A percentile compares a stretch with the other conserved stretches of the same genome.
Conservation (phyloP, 2,113 vertebrate species). For the Tautogolabrus adspersus region DNA sequence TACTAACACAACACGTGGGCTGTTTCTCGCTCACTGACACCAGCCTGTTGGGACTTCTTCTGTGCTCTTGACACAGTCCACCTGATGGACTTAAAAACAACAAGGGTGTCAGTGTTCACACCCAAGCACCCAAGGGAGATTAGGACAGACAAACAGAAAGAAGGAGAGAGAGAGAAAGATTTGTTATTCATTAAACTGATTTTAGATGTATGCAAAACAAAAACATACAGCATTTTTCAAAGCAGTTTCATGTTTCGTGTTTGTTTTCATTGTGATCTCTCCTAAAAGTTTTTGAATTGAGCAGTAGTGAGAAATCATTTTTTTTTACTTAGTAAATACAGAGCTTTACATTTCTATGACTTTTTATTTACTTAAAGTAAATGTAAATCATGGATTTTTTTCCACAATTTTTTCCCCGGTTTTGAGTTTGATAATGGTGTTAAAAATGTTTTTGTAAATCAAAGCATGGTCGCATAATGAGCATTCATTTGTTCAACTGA, state of each 20-base stretch:
- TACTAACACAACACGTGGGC: slow-evolving; percentile 80
- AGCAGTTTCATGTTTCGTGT: too few species aligned
- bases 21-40: slow-evolving; percentile 65
- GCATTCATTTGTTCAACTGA: background rate
- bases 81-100: slow-evolving; percentile 64
- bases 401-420: too few species aligned
- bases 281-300: too few species aligned
- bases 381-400: too few species aligned
- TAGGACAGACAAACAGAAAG: background rate
- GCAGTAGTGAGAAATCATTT: background rate
- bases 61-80: slow-evolving; percentile 51
- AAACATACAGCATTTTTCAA: too few species aligned
- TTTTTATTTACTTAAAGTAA: too few species aligned
- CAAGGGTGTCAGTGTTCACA: slow-evolving; percentile 69
- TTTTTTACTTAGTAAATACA: too few species aligned
- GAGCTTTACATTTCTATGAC: too few species aligned
- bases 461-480: background rate
- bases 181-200: background rate
- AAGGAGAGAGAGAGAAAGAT: background rate
- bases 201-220: background rate
- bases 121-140: slow-evolving; percentile 15
- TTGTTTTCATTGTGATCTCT: too few species aligned
- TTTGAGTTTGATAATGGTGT: too few species aligned
- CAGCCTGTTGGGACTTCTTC: slow-evolving; percentile 51
- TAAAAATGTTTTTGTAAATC: too few species aligned